Evolutionary conservation across 2,888 invertebrate genomes (phyloP).

Genomic region (Nymphalis urticae): DNA sequence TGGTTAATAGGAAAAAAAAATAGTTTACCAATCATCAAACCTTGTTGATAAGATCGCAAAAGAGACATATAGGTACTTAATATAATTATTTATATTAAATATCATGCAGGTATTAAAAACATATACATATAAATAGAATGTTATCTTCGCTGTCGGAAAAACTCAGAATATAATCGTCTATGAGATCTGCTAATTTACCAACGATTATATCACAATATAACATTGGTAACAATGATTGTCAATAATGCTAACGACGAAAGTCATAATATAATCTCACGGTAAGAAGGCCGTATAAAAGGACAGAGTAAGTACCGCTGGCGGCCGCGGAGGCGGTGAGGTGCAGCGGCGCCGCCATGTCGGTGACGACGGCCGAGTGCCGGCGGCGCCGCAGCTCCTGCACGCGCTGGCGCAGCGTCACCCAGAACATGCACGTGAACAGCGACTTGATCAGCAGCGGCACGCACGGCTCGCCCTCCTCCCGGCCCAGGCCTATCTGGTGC

Average conservation of each 20-base stretch:
- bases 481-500: constrained; percentile 90
- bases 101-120: neutral
- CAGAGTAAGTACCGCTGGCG: constrained; percentile 72
- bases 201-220: too few species aligned
- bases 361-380: constrained; percentile 84
- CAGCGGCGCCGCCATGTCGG: constrained; percentile 89
- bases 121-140: too few species aligned
- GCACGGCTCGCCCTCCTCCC: constrained; percentile 84
- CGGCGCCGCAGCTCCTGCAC: constrained; percentile 88
- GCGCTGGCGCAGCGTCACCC: constrained; percentile 96
- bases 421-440: constrained; percentile 95
- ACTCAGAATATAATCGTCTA: too few species aligned
- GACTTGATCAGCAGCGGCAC: constrained; percentile 91
- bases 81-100: neutral
- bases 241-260: too few species aligned
- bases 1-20: neutral
- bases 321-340: constrained; percentile 89
- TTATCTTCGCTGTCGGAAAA: too few species aligned
- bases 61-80: neutral
- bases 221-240: too few species aligned
- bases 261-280: too few species aligned
- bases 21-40: constrained; percentile 57
- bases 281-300: too few species aligned
- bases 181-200: too few species aligned
- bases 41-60: constrained; percentile 45